A percentile compares a stretch with the other conserved stretches of the same genome.
Conservation (phyloP, 1,140 invertebrate genomes). For the Zaprionus nigranus region DNA sequence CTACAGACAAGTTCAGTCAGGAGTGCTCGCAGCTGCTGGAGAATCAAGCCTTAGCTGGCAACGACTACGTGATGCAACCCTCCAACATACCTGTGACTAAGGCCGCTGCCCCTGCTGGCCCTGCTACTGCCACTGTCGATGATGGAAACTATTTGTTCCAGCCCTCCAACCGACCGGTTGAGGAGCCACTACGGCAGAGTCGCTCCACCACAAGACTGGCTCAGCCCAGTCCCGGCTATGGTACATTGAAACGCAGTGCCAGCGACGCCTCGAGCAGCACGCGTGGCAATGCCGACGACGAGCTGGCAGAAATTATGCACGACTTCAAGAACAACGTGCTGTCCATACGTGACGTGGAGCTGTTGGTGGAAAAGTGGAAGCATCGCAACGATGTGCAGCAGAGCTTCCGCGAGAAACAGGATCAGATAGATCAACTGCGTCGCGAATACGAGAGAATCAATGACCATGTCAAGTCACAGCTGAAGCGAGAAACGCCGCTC, state of each 20-base stretch:
- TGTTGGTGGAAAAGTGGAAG: conserved; percentile 93
- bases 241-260: conserved; percentile 73
- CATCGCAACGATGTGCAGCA: conserved; percentile 94
- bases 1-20: conserved; percentile 79
- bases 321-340: conserved; percentile 96
- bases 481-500: conserved; percentile 91
- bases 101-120: not conserved
- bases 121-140: conserved; percentile 33
- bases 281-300: conserved; percentile 88
- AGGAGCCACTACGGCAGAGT: conserved; percentile 56
- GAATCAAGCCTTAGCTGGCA: conserved; percentile 68
- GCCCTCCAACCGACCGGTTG: conserved; percentile 87
- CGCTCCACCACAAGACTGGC: conserved; percentile 46
- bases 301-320: conserved; percentile 93
- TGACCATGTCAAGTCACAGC: conserved; percentile 88
- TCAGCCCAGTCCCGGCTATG: conserved; percentile 44
- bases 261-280: conserved; percentile 64
- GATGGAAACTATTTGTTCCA: conserved; percentile 86
- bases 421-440: conserved; percentile 91
- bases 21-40: conserved; percentile 82
- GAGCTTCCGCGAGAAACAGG: conserved; percentile 93
- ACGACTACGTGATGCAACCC: conserved; percentile 81
- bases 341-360: conserved; percentile 92
- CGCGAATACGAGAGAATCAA: conserved; percentile 93
- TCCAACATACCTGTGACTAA: conserved; percentile 72